phyloP scores from a whole-genome alignment of 2,113 vertebrate species.

The Polypterus bichir region DNA sequence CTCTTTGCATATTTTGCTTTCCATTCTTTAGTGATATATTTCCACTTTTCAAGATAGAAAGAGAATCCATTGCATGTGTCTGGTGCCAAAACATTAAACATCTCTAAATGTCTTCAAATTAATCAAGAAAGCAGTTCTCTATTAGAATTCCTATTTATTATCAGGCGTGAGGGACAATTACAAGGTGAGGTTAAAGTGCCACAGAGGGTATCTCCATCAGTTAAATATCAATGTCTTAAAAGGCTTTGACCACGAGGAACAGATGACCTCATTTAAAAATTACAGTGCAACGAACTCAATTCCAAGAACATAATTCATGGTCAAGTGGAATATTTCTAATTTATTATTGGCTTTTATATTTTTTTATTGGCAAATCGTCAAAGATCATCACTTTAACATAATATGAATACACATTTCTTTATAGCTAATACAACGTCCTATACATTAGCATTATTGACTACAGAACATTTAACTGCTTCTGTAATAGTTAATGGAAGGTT shows the following conservation, averaged over 20 bases:
- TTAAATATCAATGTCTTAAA: conserved; percentile 84
- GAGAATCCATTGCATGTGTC: no score
- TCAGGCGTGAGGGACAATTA: conserved; percentile 60
- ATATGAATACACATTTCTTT: conserved; percentile 81
- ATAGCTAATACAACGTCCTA: conserved; percentile 58
- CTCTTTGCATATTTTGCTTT: no score
- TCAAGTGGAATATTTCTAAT: conserved; percentile 67
- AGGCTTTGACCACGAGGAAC: conserved; percentile 71
- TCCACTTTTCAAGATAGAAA: no score
- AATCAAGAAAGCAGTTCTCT: conserved; percentile 65
- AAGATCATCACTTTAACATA: conserved; percentile 77
- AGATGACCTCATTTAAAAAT: conserved; percentile 75
- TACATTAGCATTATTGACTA: conserved; percentile 52
- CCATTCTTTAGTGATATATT: no score
- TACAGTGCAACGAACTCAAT: conserved; percentile 69
- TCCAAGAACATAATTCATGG: conserved; percentile 78
- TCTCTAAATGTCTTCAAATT: conserved; percentile 43
- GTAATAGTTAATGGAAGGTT: conserved; percentile 98
- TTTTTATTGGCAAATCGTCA: conserved; percentile 67
- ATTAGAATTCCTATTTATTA: conserved; percentile 79
- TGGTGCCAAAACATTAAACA: neutral
- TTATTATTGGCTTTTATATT: conserved; percentile 65
- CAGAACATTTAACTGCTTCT: conserved; percentile 73
- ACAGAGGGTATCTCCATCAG: conserved; percentile 75
- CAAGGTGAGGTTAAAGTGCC: conserved; percentile 65